These are phyloP conservation scores for Chaetodon trifascialis DNA, from an alignment of 2,113 vertebrate species.

Conservation along the genomic window DNA sequence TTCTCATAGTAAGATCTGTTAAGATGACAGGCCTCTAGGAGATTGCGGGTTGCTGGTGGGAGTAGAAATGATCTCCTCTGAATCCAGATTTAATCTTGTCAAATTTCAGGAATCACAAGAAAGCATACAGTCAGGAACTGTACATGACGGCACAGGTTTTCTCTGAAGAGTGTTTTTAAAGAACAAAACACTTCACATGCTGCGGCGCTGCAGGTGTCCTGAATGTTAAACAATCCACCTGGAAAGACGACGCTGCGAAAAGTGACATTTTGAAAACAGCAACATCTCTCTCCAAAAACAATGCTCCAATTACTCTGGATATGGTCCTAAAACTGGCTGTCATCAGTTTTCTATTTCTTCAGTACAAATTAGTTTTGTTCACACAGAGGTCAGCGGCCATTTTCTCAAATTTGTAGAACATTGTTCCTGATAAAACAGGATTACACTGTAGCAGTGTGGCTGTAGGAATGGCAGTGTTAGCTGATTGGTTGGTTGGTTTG, in stretches of 20 bases:
- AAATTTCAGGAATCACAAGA: background rate
- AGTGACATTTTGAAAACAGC: no score
- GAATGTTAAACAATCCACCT: background rate
- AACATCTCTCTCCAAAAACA: no score
- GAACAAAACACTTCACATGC: background rate
- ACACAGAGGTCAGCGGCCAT: background rate
- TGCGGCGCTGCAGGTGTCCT: background rate
- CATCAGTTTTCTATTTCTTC: background rate
- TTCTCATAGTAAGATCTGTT: background rate
- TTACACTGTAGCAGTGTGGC: no score
- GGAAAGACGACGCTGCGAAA: background rate
- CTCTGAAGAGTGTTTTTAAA: background rate
- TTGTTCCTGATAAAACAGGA: no score
- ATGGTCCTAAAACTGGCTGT: background rate
- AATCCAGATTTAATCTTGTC: constrained; percentile 7
- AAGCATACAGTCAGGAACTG: background rate
- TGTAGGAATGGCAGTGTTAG: no score
- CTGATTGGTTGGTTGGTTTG: no score
- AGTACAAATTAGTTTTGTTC: background rate
- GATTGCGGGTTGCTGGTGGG: constrained; percentile 23
- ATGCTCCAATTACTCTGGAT: no score
- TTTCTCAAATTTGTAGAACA: background rate
- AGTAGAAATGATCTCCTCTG: constrained; percentile 4
- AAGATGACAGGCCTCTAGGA: background rate
- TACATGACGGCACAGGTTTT: background rate